phyloP scores from a whole-genome alignment of 2,888 invertebrate genomes.

The Flexamia atlantica region DNA sequence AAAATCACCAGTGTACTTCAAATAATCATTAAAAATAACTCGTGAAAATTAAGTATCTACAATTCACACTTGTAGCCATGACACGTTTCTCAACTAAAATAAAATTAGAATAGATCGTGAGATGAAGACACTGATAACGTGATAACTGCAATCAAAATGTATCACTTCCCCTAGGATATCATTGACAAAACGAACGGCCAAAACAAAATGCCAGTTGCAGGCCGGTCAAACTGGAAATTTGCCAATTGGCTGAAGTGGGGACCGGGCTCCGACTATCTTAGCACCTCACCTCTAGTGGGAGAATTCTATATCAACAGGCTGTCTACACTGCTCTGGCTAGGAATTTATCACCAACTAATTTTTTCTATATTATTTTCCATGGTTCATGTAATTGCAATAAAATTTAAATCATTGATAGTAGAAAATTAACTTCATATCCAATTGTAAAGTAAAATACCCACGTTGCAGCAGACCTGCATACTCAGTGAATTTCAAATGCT shows the following conservation, averaged over 20 bases:
- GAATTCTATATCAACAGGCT: slow-evolving; percentile 22
- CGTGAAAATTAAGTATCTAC: background rate
- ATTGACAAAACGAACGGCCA: slow-evolving; percentile 48
- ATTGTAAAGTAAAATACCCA: too few relatives aligned
- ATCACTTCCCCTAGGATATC: slow-evolving; percentile 34
- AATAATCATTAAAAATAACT: background rate
- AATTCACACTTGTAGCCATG: background rate
- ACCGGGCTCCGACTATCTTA: slow-evolving; percentile 37
- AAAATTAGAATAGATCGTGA: background rate
- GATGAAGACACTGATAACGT: background rate
- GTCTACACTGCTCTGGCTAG: background rate
- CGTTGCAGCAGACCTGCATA: too few relatives aligned
- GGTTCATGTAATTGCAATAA: too few relatives aligned
- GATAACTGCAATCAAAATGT: slow-evolving; percentile 13
- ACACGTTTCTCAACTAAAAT: background rate
- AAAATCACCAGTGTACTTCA: background rate
- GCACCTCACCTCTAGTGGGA: slow-evolving; percentile 35
- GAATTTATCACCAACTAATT: too few relatives aligned
- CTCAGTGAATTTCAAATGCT: too few relatives aligned
- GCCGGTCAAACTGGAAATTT: background rate
- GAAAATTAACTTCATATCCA: too few relatives aligned
- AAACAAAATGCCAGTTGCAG: slow-evolving; percentile 47
- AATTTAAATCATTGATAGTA: too few relatives aligned
- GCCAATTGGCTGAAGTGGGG: slow-evolving; percentile 17
- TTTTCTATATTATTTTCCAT: too few relatives aligned